Evolutionary conservation across 2,113 vertebrate genomes (phyloP).

Genomic region (Penelope pileata): DNA sequence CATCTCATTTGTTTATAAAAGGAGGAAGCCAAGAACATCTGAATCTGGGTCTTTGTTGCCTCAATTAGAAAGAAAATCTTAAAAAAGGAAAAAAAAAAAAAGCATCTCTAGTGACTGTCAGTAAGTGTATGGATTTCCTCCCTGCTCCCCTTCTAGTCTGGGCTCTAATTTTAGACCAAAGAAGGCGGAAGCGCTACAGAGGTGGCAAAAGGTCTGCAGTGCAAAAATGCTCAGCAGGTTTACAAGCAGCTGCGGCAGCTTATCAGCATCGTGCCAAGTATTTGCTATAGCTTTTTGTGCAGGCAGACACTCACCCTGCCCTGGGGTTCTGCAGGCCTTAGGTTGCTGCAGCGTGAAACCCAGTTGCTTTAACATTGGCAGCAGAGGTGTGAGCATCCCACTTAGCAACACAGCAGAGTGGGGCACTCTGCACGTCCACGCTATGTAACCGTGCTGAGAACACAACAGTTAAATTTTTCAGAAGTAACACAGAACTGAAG

Average conservation of each 20-base stretch:
- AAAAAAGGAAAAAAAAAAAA: not conserved
- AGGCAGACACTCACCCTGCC: not conserved
- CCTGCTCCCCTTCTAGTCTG: not conserved
- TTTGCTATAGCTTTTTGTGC: not conserved
- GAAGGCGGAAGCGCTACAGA: not conserved
- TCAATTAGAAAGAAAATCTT: not conserved
- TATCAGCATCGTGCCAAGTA: not conserved
- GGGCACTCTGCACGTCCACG: not conserved
- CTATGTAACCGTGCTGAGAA: not conserved
- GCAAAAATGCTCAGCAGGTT: not conserved
- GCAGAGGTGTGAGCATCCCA: not conserved
- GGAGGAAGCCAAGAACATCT: not conserved
- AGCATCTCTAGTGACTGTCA: not conserved
- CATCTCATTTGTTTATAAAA: not conserved
- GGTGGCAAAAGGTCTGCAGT: not conserved
- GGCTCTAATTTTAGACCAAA: conserved; percentile 15
- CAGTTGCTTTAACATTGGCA: not conserved
- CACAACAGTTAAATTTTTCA: not conserved
- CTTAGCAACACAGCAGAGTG: not conserved
- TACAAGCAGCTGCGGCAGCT: not conserved
- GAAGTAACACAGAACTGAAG: rapidly evolving
- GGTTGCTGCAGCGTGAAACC: not conserved
- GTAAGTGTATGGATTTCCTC: not conserved
- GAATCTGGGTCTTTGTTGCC: not conserved
- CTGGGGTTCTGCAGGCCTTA: not conserved